Evolutionary conservation across 2,113 vertebrate species (phyloP), one percentile per base, ranked within the genome.

Genomic region (Lonchura striata): DNA sequence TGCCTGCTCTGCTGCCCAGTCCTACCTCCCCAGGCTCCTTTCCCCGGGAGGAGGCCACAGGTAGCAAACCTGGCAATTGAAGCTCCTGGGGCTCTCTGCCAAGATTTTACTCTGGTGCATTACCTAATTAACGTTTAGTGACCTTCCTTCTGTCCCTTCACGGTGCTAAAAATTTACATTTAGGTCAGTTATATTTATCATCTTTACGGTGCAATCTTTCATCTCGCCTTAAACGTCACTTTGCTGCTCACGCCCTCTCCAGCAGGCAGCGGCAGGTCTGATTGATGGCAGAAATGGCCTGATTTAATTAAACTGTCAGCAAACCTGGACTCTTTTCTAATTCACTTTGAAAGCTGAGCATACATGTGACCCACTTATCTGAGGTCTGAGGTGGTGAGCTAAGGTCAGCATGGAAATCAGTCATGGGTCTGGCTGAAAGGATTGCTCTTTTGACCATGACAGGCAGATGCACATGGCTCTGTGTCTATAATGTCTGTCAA

Each of bases 281-380:
- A 93, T 33, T 95, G 94, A 97, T 95, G 91, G 86, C 61, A 95
- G 91, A 96, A 96, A 59, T 42, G 69, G 68, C 57, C 81, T 85
- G 93, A 97, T 97, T 96, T 97, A 98, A 97, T 98, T 97, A 97
- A 98, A 97, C 91, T 97, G 92, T 97, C 96, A 97, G 95, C 90
- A 94, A 95, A 88, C 80, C 47, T 59, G 66, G 91, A 69, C 35
- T 91, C 92, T 72, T 70, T 91, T 64, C 91, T 97, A 95, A 97
- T 90, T 94, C 91, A 30, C 35, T 71, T 65, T 81, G 88, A 96
- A 95, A 95, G 91, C 89, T 77, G 94, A 80, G 94, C 82, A 71
- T 71, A 93, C 61, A 70, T 92, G 83, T 65, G 82, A 95, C 89
- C 88, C 88, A 61, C 83, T 96, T 97, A 95, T 96, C 95, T 89